Base-by-base conservation (phyloP, 2,888 invertebrate genomes). In the Watsonalla binaria region DNA sequence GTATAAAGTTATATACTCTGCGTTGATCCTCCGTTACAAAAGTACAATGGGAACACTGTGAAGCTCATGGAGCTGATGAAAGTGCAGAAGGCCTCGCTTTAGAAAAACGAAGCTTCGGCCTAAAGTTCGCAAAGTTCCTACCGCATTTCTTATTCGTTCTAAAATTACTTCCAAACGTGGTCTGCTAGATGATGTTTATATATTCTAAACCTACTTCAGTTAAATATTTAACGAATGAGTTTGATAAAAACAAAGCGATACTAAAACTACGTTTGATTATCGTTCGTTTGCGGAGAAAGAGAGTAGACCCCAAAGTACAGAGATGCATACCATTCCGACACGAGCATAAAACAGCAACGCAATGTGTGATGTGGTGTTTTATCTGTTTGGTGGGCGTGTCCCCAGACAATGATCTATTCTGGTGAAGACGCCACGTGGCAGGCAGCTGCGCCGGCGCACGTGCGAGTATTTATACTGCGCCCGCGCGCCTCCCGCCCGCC, bases 341-440 rank as follows among this genome's bases (percentile, higher is more conserved):
- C 37, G 49, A 33, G 37, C 33, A 49, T 15, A 15, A 80, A 83
- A 83, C 80, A 65, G 71, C 75, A 72, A 79, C 74, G 72, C 76
- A 75, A 69, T 76, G 80, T 88, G 86, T 90, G 87, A 87, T 90
- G 90, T 86, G 88, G 86, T 84, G 84, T 87, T 90, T 88, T 88
- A 88, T 88, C 80, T 85, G 82, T 70, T 67, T 63, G 65, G 83
- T 87, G 78, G 90, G 90, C 88, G 90, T 88, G 90, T 78, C 79
- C 70, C 61, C 71, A 86, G 90, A 89, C 89, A 90, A 90, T 90
- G 84, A 81, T 89, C 90, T 90, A 90, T 90, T 88, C 90, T 87
- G 82, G 84, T 84, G 85, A 82, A 82, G 72, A 79, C 77, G 82
- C 83, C 90, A 90, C 90, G 90, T 90, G 90, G 82, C 77, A 65